Conservation (phyloP, 1,140 invertebrate species). For the Agrilus planipennis region DNA sequence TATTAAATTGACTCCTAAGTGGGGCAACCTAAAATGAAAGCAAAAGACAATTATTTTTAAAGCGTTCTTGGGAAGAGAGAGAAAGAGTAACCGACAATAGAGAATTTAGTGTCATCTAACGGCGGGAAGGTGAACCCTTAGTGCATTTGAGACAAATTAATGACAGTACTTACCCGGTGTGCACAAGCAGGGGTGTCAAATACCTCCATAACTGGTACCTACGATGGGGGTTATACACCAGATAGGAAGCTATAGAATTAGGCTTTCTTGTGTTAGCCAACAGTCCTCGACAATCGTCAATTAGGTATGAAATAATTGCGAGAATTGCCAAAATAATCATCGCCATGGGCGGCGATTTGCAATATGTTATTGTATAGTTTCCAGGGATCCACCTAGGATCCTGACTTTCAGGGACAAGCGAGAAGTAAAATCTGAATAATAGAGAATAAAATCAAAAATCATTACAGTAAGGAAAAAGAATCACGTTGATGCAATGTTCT, state of each 20-base stretch:
- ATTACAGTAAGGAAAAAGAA: too few relatives aligned
- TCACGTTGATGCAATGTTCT: too few relatives aligned
- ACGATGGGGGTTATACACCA: conserved; percentile 85
- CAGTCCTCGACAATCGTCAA: conserved; percentile 42
- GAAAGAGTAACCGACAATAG: too few relatives aligned
- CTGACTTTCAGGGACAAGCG: too few relatives aligned
- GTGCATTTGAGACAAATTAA: too few relatives aligned
- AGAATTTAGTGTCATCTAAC: too few relatives aligned
- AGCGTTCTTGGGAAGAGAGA: background rate
- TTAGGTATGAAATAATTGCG: conserved; percentile 57
- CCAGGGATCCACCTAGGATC: too few relatives aligned
- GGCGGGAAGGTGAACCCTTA: too few relatives aligned
- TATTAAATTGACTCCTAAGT: conserved; percentile 82
- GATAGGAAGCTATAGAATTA: conserved; percentile 52
- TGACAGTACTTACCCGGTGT: conserved; percentile 67
- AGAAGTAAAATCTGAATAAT: too few relatives aligned
- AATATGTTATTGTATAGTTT: too few relatives aligned
- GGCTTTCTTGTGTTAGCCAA: conserved; percentile 49
- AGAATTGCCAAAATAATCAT: conserved; percentile 68
- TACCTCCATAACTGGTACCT: conserved; percentile 86
- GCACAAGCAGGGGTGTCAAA: conserved; percentile 93
- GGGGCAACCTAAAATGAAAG: conserved; percentile 50
- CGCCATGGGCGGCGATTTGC: conserved; percentile 73
- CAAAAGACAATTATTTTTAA: conserved; percentile 6
- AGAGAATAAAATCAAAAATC: too few relatives aligned